Conservation (phyloP, 2,797 vertebrate genomes). For the Tragopan temminckii region DNA sequence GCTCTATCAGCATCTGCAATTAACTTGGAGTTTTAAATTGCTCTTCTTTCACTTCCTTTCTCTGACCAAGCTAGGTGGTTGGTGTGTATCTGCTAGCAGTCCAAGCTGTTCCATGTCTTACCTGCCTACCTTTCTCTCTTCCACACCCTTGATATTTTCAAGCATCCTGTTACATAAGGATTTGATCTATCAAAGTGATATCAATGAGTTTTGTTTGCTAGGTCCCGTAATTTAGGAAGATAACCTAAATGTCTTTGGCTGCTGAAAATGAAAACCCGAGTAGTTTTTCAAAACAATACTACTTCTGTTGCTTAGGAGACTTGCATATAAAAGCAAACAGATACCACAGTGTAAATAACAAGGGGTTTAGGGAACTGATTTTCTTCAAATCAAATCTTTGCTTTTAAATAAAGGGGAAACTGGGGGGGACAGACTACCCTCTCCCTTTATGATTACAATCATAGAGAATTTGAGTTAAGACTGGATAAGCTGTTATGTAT, state of each 20-base stretch:
- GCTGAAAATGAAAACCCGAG: background rate
- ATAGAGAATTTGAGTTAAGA: background rate
- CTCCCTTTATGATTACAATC: background rate
- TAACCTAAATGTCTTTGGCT: background rate
- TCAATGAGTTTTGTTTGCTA: background rate
- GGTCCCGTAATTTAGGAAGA: background rate
- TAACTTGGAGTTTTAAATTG: background rate
- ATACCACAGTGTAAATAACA: background rate
- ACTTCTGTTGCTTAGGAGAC: background rate
- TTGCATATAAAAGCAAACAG: background rate
- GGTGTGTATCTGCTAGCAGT: background rate
- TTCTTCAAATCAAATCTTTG: slow-evolving; percentile 2
- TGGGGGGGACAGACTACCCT: background rate
- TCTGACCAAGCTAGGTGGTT: background rate
- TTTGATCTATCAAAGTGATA: background rate
- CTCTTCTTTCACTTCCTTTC: background rate
- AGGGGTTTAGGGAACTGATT: background rate
- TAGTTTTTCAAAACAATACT: background rate
- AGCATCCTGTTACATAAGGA: background rate
- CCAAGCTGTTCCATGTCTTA: background rate
- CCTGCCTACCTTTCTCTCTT: background rate
- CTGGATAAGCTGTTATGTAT: background rate
- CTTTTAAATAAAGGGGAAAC: background rate
- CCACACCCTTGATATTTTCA: background rate
- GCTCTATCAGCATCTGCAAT: background rate